Percentiles rank a stretch among this genome's conserved stretches.
These are phyloP conservation scores for Spodoptera litura DNA, from an alignment of 1,140 invertebrate species.

Conservation along the genomic window DNA sequence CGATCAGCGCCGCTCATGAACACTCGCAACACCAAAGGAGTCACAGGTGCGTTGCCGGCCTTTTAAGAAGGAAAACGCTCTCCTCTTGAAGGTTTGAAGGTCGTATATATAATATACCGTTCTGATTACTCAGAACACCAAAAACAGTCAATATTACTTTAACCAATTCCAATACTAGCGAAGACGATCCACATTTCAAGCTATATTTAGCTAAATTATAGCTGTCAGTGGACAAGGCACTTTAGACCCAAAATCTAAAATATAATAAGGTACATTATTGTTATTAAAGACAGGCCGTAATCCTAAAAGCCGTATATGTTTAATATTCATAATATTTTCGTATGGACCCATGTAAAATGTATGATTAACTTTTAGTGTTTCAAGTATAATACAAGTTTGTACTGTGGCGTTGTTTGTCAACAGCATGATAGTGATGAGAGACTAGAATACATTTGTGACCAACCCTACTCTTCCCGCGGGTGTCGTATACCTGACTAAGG, in stretches of 20 bases:
- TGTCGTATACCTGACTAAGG: no score
- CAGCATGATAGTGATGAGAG: no score
- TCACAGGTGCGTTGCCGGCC: no score
- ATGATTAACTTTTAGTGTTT: slow-evolving; percentile 30
- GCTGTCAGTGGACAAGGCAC: neutral
- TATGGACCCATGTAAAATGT: slow-evolving; percentile 41
- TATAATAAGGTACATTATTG: slow-evolving; percentile 40
- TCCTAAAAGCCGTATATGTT: slow-evolving; percentile 49
- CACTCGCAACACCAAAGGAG: no score
- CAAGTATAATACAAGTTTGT: neutral
- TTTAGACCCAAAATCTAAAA: slow-evolving; percentile 38
- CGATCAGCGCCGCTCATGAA: no score
- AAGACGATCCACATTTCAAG: neutral
- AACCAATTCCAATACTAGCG: neutral
- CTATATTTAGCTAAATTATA: neutral
- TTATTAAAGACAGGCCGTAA: slow-evolving; percentile 26
- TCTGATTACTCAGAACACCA: no score
- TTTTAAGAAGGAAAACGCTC: no score
- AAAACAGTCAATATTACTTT: no score
- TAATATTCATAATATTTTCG: slow-evolving; percentile 72
- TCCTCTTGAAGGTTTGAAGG: no score
- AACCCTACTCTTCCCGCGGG: no score
- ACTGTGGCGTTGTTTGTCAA: neutral
- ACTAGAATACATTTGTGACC: no score
- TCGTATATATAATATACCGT: no score